Evolutionary conservation across 1,140 invertebrate genomes (phyloP).

Genomic region (Nasonia giraulti): DNA sequence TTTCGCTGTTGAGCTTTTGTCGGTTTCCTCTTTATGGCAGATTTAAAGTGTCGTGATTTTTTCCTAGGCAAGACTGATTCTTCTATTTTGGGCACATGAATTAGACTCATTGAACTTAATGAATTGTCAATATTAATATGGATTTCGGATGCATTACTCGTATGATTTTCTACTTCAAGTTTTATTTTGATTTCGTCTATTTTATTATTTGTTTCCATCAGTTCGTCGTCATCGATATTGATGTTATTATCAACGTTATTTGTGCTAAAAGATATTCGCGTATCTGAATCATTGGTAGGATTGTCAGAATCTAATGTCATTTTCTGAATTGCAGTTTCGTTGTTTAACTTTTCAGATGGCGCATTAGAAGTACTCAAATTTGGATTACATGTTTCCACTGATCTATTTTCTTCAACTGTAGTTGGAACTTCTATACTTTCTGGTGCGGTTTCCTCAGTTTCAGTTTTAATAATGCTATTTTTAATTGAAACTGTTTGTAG

Average conservation of each 20-base stretch:
- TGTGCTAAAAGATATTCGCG: not conserved
- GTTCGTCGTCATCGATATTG: not conserved
- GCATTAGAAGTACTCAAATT: not conserved
- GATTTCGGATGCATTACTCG: not conserved
- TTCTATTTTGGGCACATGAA: not conserved
- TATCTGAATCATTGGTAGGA: not conserved
- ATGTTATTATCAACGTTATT: not conserved
- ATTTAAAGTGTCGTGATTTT: no score
- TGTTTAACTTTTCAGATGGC: not conserved
- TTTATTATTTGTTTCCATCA: not conserved
- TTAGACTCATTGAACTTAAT: not conserved
- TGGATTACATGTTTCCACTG: not conserved
- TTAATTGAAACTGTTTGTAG: slow-evolving; percentile 18
- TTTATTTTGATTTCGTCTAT: not conserved
- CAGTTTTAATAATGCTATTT: slow-evolving; percentile 23
- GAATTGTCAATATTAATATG: not conserved
- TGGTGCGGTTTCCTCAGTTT: not conserved
- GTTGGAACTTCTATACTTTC: not conserved
- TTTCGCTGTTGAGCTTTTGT: not conserved
- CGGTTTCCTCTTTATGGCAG: no score
- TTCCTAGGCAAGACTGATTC: no score
- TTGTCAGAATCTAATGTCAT: not conserved
- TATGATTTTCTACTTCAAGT: not conserved
- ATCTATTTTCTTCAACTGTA: not conserved
- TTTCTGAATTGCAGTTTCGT: not conserved